A percentile compares a stretch with the other conserved stretches of the same genome.
phyloP scores from a whole-genome alignment of 2,797 vertebrate genomes.

The Sebastes baramenuke region DNA sequence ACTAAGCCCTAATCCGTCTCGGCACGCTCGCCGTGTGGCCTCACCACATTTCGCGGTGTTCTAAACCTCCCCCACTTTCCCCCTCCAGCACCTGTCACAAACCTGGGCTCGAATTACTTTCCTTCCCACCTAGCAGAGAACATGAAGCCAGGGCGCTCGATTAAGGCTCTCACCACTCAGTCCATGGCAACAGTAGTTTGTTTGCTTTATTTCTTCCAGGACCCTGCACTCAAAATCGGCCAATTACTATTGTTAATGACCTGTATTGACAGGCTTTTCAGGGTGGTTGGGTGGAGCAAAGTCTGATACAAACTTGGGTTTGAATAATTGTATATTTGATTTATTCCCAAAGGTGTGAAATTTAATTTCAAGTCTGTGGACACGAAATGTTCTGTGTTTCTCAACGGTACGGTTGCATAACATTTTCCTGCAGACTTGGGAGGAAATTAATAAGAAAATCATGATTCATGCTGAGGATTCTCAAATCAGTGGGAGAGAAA shows the following conservation, averaged over 20 bases:
- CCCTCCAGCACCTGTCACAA: constrained; percentile 76
- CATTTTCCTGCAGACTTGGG: neutral
- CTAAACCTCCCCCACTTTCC: constrained; percentile 45
- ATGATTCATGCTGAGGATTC: neutral
- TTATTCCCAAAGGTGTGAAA: constrained; percentile 21
- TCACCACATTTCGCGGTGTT: constrained; percentile 41
- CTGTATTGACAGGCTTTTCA: constrained; percentile 6
- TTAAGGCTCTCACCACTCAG: constrained; percentile 43
- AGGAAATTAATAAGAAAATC: neutral
- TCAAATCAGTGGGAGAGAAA: neutral
- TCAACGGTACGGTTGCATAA: neutral
- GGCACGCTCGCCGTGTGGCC: constrained; percentile 47
- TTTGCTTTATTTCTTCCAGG: constrained; percentile 50
- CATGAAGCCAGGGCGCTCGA: constrained; percentile 37
- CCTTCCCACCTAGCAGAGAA: constrained; percentile 18
- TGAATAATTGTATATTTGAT: constrained; percentile 32
- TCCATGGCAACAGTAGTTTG: constrained; percentile 12
- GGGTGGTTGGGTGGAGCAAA: neutral
- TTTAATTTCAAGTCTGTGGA: constrained; percentile 16
- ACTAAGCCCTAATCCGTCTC: constrained; percentile 69
- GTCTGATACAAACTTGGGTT: constrained; percentile 2
- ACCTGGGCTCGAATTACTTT: constrained; percentile 73
- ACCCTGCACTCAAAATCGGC: constrained; percentile 22
- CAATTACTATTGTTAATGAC: constrained; percentile 47
- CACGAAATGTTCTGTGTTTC: constrained; percentile 1